Evolutionary conservation across 2,113 vertebrate genomes (phyloP), one percentile per base, ranked within the genome.

Genomic region (Dicerorhinus sumatrensis): DNA sequence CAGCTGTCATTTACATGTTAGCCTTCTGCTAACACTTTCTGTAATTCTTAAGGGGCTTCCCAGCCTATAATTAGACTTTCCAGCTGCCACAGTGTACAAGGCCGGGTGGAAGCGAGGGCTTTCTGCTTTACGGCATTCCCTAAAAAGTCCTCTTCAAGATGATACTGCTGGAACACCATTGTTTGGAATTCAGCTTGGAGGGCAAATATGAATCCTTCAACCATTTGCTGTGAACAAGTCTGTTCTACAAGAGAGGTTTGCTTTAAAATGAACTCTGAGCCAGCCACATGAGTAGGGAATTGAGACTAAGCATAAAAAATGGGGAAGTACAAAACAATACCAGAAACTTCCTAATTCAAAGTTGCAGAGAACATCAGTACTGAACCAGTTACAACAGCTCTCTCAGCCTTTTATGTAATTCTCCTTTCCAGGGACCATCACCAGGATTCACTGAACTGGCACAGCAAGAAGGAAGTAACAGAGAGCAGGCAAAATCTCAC

Each of bases 1-100:
- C 98, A 99, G 98, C 98, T 99, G 98, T 98, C 98, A 98, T 96
- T 98, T 98, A 97, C 98, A 96, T 90, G 96, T 95, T 95, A 93
- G 96, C 98, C 98, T 98, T 98, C 97, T 98, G 96, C 96, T 97
- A 98, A 98, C 98, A 98, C 96, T 98, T 98, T 79, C 85, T 97
- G 91, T 98, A 98, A 99, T 98, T 99, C 98, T 98, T 97, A 84
- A 97, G 98, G 97, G 98, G 96, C 97, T 99, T 98, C 96, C 97
- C 87, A 98, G 97, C 63, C 98, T 99, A 99, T 99, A 99, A 99
- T 99, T 99, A 98, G 98, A 98, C 98, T 97, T 98, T 97, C 97
- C 98, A 99, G 98, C 98, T 99, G 99, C 97, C 54, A 18, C 94
- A 69, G 54, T 54, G 29, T 29, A 79, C 65, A 65, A 94, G 97